A percentile compares a stretch with the other conserved stretches of the same genome.
These are phyloP conservation scores for Columba livia DNA, from an alignment of 2,113 vertebrate species.

Conservation along the genomic window DNA sequence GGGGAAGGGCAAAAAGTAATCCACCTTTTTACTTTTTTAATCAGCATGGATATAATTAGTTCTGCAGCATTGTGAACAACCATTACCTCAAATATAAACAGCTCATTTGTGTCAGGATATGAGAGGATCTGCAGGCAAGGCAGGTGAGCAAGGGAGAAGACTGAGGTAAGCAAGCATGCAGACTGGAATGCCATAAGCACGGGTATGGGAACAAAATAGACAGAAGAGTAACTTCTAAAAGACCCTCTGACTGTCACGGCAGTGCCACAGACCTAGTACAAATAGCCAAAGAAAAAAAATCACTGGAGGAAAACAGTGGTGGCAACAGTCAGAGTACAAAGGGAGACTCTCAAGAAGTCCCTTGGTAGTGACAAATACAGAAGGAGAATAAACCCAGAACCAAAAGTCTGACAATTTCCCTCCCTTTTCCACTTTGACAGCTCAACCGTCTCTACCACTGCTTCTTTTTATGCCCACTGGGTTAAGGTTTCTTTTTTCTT, in stretches of 20 bases:
- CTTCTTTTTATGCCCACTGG: not conserved
- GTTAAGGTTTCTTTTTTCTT: not conserved
- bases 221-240: not conserved
- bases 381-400: not conserved
- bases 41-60: not conserved
- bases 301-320: not conserved
- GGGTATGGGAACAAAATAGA: not conserved
- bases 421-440: not conserved
- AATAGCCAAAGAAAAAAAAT: not conserved
- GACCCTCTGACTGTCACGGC: not conserved
- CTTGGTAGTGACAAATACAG: not conserved
- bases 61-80: not conserved
- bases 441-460: not conserved
- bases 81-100: constrained; percentile 19
- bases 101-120: not conserved
- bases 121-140: not conserved
- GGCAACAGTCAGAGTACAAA: not conserved
- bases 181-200: not conserved
- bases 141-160: not conserved
- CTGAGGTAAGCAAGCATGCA: not conserved
- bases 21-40: constrained; percentile 3
- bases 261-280: not conserved
- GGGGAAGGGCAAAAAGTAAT: not conserved
- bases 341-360: not conserved
- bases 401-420: not conserved